Base-by-base conservation (phyloP, 2,888 invertebrate genomes). In the Anoplius nigerrimus region DNA sequence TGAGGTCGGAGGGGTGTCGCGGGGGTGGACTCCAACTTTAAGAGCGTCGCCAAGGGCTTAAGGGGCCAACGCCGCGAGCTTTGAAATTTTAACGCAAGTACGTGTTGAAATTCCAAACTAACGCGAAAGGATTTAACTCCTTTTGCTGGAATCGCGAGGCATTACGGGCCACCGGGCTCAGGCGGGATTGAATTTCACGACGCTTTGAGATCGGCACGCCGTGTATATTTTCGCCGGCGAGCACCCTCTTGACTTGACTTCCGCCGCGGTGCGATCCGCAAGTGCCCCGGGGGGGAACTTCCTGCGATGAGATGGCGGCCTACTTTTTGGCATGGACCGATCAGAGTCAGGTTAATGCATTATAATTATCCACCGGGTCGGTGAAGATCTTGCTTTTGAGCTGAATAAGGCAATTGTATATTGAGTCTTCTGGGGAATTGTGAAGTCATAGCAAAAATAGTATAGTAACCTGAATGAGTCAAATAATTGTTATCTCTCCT, bases 11-110 rank as follows among this genome's bases (percentile, higher is more conserved):
- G 42, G 13, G 42, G 42, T 8, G 42, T 13, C 6, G 13, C 8
- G 42, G 42, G 48, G 15, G 45, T 45, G 16, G 16, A 16, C 16
- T 27, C n/a, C 62, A 69, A 75, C 62, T 75, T 82, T 74, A 78
- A 76, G 74, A 64, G 75, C 59, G 63, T 69, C 67, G 52, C 66
- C 67, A 62, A 61, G 71, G 72, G 78, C 74, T 77, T 78, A 73
- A 62, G 63, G 53, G 60, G 71, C 56, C 74, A 27, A 16, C 52
- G 60, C 46, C 42, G 34, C 34, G 59, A 66, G 71, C 70, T 74
- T 71, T 72, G 74, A 79, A 78, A 82, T 77, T 83, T 77, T 75
- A 74, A 80, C 69, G 69, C 68, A 61, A 56, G 62, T 58, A 68
- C 72, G 71, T 57, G 77, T 68, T 66, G 71, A 71, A 75, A 78